phyloP scores from a whole-genome alignment of 2,797 vertebrate genomes.

The Fratercula arctica region DNA sequence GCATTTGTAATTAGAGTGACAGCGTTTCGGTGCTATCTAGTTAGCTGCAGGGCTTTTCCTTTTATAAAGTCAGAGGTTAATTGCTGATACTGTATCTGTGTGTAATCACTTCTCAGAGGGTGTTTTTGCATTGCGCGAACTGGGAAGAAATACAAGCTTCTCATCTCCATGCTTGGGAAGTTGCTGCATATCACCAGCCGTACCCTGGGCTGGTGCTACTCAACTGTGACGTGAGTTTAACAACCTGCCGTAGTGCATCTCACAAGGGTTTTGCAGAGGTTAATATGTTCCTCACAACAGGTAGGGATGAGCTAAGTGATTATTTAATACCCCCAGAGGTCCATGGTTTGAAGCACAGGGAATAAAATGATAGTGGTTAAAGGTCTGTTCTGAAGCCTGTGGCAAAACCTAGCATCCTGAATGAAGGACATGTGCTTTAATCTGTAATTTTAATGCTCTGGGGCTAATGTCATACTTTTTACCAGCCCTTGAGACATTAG shows the following conservation, averaged over 20 bases:
- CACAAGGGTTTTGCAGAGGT: background rate
- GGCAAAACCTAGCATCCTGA: background rate
- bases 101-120: background rate
- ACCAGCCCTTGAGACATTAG: background rate
- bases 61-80: slow-evolving; percentile 46
- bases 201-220: background rate
- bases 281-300: background rate
- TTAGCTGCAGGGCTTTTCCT: slow-evolving; percentile 44
- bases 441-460: background rate
- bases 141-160: background rate
- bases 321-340: background rate
- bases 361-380: background rate
- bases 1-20: background rate
- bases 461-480: background rate
- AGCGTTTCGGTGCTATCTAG: background rate
- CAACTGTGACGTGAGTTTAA: background rate
- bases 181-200: background rate
- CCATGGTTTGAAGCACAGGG: background rate
- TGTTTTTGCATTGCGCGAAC: background rate
- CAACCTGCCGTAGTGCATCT: background rate
- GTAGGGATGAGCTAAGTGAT: background rate
- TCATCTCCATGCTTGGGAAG: background rate
- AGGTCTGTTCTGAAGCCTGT: background rate
- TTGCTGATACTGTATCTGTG: slow-evolving; percentile 5
- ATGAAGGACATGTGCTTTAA: background rate